Evolutionary conservation across 1,140 invertebrate genomes (phyloP).

Genomic region (Cydia strobilella): DNA sequence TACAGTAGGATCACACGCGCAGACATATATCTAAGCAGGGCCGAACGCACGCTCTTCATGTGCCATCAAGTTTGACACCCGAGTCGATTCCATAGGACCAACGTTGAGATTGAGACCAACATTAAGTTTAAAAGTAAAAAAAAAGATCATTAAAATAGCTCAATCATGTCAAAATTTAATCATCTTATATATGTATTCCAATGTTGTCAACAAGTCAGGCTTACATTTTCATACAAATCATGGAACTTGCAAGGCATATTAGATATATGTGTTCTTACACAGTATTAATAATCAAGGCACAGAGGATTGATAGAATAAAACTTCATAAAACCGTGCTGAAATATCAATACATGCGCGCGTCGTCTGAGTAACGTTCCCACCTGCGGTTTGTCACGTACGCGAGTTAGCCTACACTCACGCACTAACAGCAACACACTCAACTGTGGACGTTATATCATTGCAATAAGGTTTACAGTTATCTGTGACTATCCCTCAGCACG

Average conservation of each 20-base stretch:
- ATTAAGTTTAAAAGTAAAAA: no score
- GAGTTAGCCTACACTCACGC: no score
- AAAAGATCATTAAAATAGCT: no score
- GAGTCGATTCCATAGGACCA: not conserved
- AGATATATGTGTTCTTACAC: not conserved
- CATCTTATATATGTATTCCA: no score
- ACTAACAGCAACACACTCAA: conserved; percentile 33
- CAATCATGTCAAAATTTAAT: no score
- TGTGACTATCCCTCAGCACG: not conserved
- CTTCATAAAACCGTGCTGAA: not conserved
- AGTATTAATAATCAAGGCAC: not conserved
- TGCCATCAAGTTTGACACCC: not conserved
- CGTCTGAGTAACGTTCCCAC: not conserved
- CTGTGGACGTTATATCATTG: conserved; percentile 28
- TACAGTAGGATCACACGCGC: not conserved
- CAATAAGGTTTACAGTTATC: no score
- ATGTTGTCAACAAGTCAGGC: no score
- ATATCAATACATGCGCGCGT: not conserved
- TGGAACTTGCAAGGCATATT: not conserved
- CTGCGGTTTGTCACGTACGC: no score
- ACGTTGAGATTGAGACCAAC: not conserved
- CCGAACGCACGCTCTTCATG: not conserved
- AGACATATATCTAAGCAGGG: not conserved
- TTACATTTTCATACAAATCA: not conserved
- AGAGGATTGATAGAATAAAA: not conserved